phyloP scores from a whole-genome alignment of 2,888 invertebrate species.

The Terebella lapidaria region DNA sequence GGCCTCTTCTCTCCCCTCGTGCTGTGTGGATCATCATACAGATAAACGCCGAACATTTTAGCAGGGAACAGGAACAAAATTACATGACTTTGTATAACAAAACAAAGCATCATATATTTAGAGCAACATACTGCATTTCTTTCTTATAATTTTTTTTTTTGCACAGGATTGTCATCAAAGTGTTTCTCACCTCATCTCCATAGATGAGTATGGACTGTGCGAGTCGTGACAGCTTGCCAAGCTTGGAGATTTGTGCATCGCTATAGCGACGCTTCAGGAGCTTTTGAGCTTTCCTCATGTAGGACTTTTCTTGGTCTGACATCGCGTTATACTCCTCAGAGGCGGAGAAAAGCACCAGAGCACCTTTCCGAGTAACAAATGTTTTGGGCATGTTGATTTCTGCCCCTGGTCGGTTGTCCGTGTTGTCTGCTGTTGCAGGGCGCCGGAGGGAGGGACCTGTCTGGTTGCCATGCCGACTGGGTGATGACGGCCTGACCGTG shows the following conservation, averaged over 20 bases:
- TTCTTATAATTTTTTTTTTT: too few relatives aligned
- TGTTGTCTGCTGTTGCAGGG: conserved; percentile 6
- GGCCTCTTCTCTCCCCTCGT: conserved; percentile 32
- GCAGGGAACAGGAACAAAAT: too few relatives aligned
- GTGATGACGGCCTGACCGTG: too few relatives aligned
- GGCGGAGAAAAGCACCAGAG: conserved; percentile 38
- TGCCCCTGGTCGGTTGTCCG: conserved; percentile 23
- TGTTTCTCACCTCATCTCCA: conserved; percentile 40
- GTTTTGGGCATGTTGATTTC: conserved; percentile 39
- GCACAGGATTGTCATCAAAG: too few relatives aligned
- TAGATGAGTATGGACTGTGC: conserved; percentile 38
- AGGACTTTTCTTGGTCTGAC: background rate
- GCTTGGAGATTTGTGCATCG: conserved; percentile 31
- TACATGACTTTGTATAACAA: too few relatives aligned
- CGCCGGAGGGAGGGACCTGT: background rate
- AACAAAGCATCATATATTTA: too few relatives aligned
- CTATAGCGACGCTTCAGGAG: background rate
- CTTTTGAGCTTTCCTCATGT: background rate
- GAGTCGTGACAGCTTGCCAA: conserved; percentile 39
- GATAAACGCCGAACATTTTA: too few relatives aligned
- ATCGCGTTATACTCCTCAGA: conserved; percentile 13
- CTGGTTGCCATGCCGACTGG: conserved; percentile 20
- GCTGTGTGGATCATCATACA: conserved; percentile 27
- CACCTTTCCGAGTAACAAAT: conserved; percentile 41
- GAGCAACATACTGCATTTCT: too few relatives aligned